Conservation (phyloP, 2,113 vertebrate genomes). For the Dicaeum eximium region DNA sequence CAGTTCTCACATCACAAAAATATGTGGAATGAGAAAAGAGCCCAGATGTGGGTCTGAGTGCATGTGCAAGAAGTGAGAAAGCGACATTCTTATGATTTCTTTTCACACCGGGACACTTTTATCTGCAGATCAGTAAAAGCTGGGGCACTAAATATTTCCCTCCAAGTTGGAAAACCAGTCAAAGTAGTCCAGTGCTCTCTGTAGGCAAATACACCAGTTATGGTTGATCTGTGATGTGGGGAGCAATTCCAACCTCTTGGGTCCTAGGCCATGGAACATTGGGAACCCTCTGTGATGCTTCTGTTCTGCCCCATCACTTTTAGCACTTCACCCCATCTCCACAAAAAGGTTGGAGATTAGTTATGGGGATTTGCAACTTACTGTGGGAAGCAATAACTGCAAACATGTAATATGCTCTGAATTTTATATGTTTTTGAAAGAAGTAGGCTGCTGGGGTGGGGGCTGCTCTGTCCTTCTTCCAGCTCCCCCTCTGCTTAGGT, state of each 20-base stretch:
- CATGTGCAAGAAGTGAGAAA: background rate
- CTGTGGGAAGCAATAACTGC: background rate
- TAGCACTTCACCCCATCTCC: background rate
- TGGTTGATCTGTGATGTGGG: background rate
- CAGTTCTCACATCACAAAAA: background rate
- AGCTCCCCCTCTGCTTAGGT: background rate
- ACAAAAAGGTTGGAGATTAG: background rate
- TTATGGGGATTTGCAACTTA: background rate
- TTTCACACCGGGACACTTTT: background rate
- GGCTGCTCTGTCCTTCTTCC: background rate
- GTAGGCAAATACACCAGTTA: background rate
- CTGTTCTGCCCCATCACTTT: background rate
- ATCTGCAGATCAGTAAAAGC: background rate
- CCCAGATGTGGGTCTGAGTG: fast-evolving
- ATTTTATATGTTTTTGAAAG: background rate
- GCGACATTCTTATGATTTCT: background rate
- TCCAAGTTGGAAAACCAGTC: background rate
- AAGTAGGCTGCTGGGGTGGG: background rate
- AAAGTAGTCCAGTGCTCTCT: background rate
- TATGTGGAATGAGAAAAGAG: background rate
- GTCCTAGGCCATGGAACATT: background rate
- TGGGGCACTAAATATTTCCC: background rate
- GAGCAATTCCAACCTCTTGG: background rate
- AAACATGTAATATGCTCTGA: background rate
- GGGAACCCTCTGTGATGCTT: background rate